Conservation (phyloP, 2,113 vertebrate genomes). For the Phycodurus eques region DNA sequence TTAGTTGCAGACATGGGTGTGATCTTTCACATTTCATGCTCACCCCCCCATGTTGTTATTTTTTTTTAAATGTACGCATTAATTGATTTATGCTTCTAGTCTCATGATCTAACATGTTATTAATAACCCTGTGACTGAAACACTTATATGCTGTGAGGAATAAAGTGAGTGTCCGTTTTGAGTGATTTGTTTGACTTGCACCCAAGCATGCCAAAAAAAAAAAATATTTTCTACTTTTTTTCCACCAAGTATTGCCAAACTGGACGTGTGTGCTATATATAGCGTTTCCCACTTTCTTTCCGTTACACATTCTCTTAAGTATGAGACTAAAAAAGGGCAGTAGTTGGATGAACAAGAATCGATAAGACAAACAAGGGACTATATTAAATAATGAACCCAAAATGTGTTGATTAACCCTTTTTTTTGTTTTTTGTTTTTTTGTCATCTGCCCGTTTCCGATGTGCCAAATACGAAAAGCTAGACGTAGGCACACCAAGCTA, state of each 20-base stretch:
- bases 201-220: not conserved
- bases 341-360: too few species aligned
- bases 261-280: not conserved
- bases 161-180: slow-evolving; percentile 57
- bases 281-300: slow-evolving; percentile 18
- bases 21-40: not conserved
- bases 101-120: slow-evolving; percentile 25
- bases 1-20: not conserved
- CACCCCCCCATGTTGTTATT: not conserved
- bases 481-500: not conserved
- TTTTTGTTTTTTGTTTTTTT: not conserved
- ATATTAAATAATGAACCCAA: too few species aligned
- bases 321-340: not conserved
- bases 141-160: slow-evolving; percentile 65
- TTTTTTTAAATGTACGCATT: not conserved
- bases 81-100: slow-evolving; percentile 11
- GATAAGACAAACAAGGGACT: not conserved
- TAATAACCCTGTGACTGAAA: slow-evolving; percentile 56
- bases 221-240: not conserved
- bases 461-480: not conserved
- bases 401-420: too few species aligned
- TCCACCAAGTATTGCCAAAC: not conserved
- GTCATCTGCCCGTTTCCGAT: not conserved
- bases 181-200: not conserved
- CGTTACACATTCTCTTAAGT: slow-evolving; percentile 18